These are phyloP conservation scores for Hemiprocne comata DNA, from an alignment of 2,113 vertebrate species.

Conservation along the genomic window DNA sequence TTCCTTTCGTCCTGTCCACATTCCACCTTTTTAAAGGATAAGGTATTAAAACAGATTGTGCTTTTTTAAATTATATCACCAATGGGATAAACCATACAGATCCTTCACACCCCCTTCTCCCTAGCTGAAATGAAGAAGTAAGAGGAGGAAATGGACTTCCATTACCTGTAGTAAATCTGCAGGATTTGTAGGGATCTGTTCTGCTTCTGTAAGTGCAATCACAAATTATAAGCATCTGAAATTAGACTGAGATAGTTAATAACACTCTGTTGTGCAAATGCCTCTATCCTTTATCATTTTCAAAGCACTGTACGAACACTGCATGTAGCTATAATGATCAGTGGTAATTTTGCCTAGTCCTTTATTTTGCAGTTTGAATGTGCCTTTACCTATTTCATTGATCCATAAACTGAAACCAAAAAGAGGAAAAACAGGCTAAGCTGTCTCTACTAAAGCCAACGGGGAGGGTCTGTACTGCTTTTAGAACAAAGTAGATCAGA, in stretches of 20 bases:
- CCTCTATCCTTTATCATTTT: background rate
- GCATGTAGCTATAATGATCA: background rate
- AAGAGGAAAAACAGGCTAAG: background rate
- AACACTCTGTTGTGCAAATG: background rate
- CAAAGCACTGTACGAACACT: background rate
- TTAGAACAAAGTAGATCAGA: background rate
- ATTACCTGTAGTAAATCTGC: background rate
- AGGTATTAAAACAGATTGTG: background rate
- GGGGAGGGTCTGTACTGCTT: background rate
- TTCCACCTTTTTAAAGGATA: background rate
- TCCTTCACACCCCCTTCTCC: background rate
- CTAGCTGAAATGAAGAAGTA: background rate
- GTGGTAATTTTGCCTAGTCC: background rate
- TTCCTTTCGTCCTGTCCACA: background rate
- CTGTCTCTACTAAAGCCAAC: background rate
- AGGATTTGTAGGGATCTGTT: background rate
- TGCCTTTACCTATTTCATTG: background rate
- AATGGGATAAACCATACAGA: background rate
- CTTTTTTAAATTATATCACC: background rate
- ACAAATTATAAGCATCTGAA: background rate
- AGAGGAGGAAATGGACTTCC: background rate
- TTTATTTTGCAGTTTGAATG: background rate
- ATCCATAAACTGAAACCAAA: background rate
- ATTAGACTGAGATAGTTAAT: background rate
- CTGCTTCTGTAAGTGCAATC: background rate